Evolutionary conservation across 2,888 invertebrate genomes (phyloP).

Genomic region (Diarsia dahlii): DNA sequence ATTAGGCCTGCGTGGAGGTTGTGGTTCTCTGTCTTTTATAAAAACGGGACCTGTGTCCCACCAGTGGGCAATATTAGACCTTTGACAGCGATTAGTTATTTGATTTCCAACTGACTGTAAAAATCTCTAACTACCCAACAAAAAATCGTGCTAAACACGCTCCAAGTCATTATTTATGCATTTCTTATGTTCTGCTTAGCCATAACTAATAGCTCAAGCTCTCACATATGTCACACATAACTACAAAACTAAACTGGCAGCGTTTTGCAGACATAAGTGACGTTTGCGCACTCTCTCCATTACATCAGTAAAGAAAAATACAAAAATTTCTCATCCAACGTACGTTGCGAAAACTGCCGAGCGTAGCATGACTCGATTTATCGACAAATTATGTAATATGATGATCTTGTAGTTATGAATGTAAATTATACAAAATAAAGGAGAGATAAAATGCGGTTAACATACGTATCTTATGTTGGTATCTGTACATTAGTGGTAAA

Average conservation of each 20-base stretch:
- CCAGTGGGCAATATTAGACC: background rate
- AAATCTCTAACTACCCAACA: background rate
- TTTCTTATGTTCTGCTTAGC: constrained; percentile 15
- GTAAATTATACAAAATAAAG: constrained; percentile 30
- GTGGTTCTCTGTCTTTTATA: too few relatives aligned
- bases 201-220: constrained; percentile 30
- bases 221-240: constrained; percentile 34
- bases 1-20: too few relatives aligned
- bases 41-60: background rate
- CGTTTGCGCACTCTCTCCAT: constrained; percentile 67
- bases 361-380: constrained; percentile 55
- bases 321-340: constrained; percentile 59
- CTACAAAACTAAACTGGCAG: constrained; percentile 23
- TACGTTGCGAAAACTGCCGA: constrained; percentile 46
- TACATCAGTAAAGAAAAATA: constrained; percentile 69
- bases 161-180: background rate
- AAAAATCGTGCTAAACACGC: background rate
- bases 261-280: constrained; percentile 34
- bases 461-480: background rate
- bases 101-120: background rate
- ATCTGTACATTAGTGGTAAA: constrained; percentile 19
- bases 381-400: constrained; percentile 50
- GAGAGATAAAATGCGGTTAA: background rate
- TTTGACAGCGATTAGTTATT: background rate
- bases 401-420: constrained; percentile 28